These are phyloP conservation scores for Lagenorhynchus albirostris DNA, from an alignment of 2,113 vertebrate species.

Conservation along the genomic window DNA sequence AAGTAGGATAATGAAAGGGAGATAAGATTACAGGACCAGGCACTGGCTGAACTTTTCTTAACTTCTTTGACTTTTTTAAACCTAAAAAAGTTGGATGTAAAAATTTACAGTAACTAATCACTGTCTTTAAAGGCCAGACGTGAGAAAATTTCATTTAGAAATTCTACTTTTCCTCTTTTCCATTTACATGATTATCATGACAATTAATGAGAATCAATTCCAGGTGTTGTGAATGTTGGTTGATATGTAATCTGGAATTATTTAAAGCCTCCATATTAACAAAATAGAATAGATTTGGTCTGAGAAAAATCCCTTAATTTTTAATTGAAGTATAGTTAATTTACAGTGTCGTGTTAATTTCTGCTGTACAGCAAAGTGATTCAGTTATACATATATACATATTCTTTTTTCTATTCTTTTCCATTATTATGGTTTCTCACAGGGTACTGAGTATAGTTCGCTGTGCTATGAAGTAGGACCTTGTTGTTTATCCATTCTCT, in stretches of 20 bases:
- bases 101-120: not conserved
- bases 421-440: not conserved
- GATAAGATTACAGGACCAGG: not conserved
- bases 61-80: not conserved
- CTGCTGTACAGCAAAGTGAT: not conserved
- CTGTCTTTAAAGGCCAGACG: not conserved
- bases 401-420: not conserved
- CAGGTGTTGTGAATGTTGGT: not conserved
- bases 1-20: not conserved
- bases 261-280: not conserved
- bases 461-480: not conserved
- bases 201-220: not conserved
- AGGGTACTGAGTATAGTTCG: not conserved
- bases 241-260: not conserved
- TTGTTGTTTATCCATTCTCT: not conserved
- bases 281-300: constrained; percentile 31
- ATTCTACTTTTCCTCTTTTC: not conserved
- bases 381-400: not conserved
- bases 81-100: not conserved
- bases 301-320: not conserved
- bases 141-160: constrained; percentile 12
- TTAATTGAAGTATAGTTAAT: not conserved
- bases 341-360: not conserved
- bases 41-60: not conserved
- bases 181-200: not conserved